Evolutionary conservation across 2,888 invertebrate species (phyloP).

Genomic region (Eupelmus urozonus): DNA sequence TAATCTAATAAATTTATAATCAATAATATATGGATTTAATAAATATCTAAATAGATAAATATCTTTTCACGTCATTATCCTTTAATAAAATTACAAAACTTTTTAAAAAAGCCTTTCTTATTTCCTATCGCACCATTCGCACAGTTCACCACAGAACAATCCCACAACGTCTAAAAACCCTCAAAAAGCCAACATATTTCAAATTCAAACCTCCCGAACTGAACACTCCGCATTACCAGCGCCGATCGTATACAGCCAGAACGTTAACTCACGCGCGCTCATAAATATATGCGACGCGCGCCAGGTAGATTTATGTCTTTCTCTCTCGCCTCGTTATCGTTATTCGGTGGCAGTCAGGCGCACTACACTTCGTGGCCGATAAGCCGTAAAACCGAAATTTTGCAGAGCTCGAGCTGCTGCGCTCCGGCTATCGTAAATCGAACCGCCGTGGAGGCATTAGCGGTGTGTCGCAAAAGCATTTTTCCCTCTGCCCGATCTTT

Average conservation of each 20-base stretch:
- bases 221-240: no score
- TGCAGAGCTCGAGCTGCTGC: conserved; percentile 49
- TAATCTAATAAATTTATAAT: no score
- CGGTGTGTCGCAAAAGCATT: background rate
- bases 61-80: no score
- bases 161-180: no score
- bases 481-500: background rate
- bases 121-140: no score
- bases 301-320: conserved; percentile 68
- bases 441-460: conserved; percentile 1
- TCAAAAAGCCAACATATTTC: no score
- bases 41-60: no score
- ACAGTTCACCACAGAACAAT: no score
- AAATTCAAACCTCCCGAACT: no score
- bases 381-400: conserved; percentile 68
- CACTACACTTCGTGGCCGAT: conserved; percentile 63
- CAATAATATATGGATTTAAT: no score
- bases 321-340: conserved; percentile 65
- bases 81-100: no score
- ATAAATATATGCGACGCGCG: conserved; percentile 46
- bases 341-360: conserved; percentile 61
- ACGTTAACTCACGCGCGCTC: conserved; percentile 46
- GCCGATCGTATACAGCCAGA: background rate
- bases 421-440: conserved; percentile 44
- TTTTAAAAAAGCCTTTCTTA: no score